Evolutionary conservation across 1,140 invertebrate species (phyloP).

Genomic region (Danaus plexippus): DNA sequence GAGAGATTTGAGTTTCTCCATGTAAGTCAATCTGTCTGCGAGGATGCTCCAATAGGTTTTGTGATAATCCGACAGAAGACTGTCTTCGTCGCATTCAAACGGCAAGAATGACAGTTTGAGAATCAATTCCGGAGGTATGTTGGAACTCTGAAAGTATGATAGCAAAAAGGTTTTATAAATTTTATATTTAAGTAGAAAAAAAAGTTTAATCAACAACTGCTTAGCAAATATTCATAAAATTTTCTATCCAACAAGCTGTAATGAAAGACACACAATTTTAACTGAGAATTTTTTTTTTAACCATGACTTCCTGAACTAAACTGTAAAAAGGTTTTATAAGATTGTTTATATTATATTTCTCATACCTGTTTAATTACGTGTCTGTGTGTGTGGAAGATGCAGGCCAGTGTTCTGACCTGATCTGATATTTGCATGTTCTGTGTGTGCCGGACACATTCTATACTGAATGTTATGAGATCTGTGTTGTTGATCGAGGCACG

Average conservation of each 20-base stretch:
- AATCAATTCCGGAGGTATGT: conserved; percentile 39
- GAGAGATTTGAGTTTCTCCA: conserved; percentile 44
- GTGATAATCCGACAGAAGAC: conserved; percentile 37
- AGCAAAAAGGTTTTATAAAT: conserved; percentile 7
- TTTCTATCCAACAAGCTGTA: too few species aligned
- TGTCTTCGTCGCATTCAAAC: conserved; percentile 36
- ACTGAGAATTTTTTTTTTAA: too few species aligned
- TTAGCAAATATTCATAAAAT: too few species aligned
- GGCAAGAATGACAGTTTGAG: conserved; percentile 57
- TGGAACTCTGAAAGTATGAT: conserved; percentile 34
- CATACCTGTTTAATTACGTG: conserved; percentile 44
- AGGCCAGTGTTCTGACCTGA: conserved; percentile 41
- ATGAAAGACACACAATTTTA: too few species aligned
- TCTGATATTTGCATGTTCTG: conserved; percentile 24
- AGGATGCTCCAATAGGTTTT: conserved; percentile 56
- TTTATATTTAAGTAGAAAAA: not conserved
- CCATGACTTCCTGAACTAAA: too few species aligned
- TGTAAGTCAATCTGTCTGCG: conserved; percentile 42
- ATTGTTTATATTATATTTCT: not conserved
- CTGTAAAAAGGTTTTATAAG: too few species aligned
- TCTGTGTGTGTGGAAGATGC: conserved; percentile 50
- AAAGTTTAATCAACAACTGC: too few species aligned
- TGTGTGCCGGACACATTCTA: conserved; percentile 46
- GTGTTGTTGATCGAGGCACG: conserved; percentile 31
- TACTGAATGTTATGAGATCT: conserved; percentile 31